phyloP scores from a whole-genome alignment of 2,888 invertebrate genomes.

The Macaria notata region DNA sequence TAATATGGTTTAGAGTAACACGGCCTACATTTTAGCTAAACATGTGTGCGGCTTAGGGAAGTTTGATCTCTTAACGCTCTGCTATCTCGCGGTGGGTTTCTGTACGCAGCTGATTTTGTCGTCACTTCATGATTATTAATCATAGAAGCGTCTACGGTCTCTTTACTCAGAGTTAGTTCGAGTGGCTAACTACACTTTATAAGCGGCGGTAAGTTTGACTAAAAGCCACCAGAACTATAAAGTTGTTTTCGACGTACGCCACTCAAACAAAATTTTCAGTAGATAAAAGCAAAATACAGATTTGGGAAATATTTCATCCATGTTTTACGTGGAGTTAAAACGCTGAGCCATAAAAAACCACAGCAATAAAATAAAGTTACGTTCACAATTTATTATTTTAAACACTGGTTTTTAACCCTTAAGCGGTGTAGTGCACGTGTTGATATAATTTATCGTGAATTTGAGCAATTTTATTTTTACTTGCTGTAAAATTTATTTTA shows the following conservation, averaged over 20 bases:
- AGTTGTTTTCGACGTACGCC: no score
- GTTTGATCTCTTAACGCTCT: constrained; percentile 15
- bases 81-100: constrained; percentile 1
- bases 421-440: constrained; percentile 6
- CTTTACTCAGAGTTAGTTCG: no score
- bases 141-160: background rate
- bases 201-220: no score
- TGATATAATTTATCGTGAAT: constrained; percentile 6
- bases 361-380: constrained; percentile 10
- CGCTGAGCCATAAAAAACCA: constrained; percentile 7
- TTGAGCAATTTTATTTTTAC: background rate
- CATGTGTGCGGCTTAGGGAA: constrained; percentile 6
- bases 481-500: background rate
- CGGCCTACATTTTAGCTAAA: constrained; percentile 13
- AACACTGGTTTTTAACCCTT: constrained; percentile 4
- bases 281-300: no score
- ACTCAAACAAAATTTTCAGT: no score
- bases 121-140: background rate
- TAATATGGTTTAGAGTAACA: constrained; percentile 22
- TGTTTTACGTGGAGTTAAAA: constrained; percentile 5
- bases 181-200: no score
- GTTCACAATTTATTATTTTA: constrained; percentile 12
- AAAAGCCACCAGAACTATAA: no score
- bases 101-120: background rate
- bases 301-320: constrained; percentile 4